These are phyloP conservation scores for Zootermopsis nevadensis DNA, from an alignment of 2,888 invertebrate genomes.

Conservation along the genomic window DNA sequence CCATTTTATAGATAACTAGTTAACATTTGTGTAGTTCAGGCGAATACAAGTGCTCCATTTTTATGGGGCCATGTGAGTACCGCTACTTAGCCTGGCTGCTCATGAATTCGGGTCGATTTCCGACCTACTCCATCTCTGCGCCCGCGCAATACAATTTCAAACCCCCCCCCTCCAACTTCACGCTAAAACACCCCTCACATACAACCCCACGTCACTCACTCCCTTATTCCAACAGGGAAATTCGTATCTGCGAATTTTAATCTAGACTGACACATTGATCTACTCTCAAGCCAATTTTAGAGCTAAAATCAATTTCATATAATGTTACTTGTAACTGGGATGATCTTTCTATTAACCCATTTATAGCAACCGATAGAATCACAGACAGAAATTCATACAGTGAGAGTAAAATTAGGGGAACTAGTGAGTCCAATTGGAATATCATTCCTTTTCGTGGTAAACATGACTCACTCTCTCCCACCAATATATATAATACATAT, in stretches of 20 bases:
- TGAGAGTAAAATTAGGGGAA: too few species aligned
- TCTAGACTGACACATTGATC: neutral
- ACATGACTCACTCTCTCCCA: too few species aligned
- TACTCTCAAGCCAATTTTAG: neutral
- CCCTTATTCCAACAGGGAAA: neutral
- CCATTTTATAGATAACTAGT: too few species aligned
- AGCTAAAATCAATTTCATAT: neutral
- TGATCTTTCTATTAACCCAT: too few species aligned
- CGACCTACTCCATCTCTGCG: constrained; percentile 21
- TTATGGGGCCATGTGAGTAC: neutral
- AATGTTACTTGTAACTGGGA: too few species aligned
- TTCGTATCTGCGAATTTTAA: neutral
- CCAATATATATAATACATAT: too few species aligned
- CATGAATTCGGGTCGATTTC: constrained; percentile 24
- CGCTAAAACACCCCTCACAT: neutral
- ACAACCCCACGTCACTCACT: neutral
- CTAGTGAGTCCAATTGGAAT: too few species aligned
- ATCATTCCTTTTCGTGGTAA: too few species aligned
- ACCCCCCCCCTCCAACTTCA: too few species aligned
- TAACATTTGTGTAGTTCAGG: too few species aligned
- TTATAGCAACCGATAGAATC: too few species aligned
- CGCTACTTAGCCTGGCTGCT: neutral
- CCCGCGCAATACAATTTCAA: neutral
- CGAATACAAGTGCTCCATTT: constrained; percentile 18
- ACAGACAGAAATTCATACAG: too few species aligned